Evolutionary conservation across 2,797 vertebrate species (phyloP).

Genomic region (Bradypodion pumilum): DNA sequence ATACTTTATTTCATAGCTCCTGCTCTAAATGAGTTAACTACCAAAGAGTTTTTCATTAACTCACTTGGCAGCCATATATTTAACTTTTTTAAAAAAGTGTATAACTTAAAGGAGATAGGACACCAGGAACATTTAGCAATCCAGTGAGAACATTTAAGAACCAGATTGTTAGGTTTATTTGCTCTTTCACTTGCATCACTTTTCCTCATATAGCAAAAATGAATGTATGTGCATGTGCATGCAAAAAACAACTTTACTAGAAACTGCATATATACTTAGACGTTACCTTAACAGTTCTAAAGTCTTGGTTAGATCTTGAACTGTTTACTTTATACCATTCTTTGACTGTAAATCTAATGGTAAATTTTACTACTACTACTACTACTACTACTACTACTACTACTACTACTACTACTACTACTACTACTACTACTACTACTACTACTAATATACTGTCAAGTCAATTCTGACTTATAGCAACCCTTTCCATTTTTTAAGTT

Average conservation of each 20-base stretch:
- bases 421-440: too few relatives aligned
- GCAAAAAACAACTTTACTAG: too few relatives aligned
- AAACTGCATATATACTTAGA: too few relatives aligned
- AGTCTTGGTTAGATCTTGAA: too few relatives aligned
- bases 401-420: too few relatives aligned
- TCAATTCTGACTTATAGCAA: too few relatives aligned
- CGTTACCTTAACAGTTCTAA: too few relatives aligned
- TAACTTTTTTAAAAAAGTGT: neutral
- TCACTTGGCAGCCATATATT: conserved; percentile 63
- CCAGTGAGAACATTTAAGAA: conserved; percentile 2
- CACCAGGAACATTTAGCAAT: conserved; percentile 16
- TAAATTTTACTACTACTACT: too few relatives aligned
- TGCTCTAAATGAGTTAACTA: conserved; percentile 72
- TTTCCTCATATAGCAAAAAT: neutral
- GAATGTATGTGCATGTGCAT: neutral
- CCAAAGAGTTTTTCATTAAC: conserved; percentile 72
- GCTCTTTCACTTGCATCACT: accelerated
- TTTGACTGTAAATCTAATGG: too few relatives aligned
- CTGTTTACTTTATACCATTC: too few relatives aligned
- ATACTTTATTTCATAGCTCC: conserved; percentile 66
- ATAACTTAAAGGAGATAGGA: conserved; percentile 14
- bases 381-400: too few relatives aligned
- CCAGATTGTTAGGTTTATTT: conserved; percentile 16
- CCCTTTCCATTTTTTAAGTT: neutral
- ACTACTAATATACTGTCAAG: too few relatives aligned